Evolutionary conservation across 2,888 invertebrate genomes (phyloP).

Genomic region (Nesidiocoris tenuis): DNA sequence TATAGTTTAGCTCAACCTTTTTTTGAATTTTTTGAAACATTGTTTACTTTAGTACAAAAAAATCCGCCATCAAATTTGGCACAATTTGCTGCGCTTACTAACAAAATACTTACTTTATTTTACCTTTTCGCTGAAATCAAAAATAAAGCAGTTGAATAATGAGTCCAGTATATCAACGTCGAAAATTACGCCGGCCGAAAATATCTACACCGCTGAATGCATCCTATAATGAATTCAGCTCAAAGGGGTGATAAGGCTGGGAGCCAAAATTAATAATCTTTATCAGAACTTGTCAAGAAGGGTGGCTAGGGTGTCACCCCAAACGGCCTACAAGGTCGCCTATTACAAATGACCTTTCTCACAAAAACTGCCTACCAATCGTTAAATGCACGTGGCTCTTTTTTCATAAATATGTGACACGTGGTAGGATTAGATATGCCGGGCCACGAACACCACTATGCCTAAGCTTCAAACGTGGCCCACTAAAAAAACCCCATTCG

Average conservation of each 20-base stretch:
- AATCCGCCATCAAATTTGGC: too few relatives aligned
- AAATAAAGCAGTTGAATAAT: too few relatives aligned
- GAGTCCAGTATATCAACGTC: background rate
- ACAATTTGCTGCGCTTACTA: too few relatives aligned
- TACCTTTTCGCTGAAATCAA: too few relatives aligned
- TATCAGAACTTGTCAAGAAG: background rate
- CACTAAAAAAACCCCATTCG: background rate
- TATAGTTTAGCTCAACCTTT: too few relatives aligned
- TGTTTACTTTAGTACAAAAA: too few relatives aligned
- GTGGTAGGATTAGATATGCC: slow-evolving; percentile 29
- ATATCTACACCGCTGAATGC: background rate
- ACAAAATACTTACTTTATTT: too few relatives aligned
- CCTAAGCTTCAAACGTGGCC: background rate
- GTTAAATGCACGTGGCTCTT: slow-evolving; percentile 22
- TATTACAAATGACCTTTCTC: slow-evolving; percentile 26
- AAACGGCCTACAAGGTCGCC: background rate
- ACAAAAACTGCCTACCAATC: background rate
- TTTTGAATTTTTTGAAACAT: too few relatives aligned
- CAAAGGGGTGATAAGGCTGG: background rate
- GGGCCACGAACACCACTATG: slow-evolving; percentile 9
- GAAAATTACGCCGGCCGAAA: background rate
- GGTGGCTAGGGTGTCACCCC: too few relatives aligned
- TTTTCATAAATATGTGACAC: slow-evolving; percentile 35
- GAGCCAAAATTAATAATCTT: background rate
- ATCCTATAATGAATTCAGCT: background rate